Evolutionary conservation across 2,797 vertebrate species (phyloP), one percentile per base, ranked within the genome.

Genomic region (Trichosurus vulpecula): DNA sequence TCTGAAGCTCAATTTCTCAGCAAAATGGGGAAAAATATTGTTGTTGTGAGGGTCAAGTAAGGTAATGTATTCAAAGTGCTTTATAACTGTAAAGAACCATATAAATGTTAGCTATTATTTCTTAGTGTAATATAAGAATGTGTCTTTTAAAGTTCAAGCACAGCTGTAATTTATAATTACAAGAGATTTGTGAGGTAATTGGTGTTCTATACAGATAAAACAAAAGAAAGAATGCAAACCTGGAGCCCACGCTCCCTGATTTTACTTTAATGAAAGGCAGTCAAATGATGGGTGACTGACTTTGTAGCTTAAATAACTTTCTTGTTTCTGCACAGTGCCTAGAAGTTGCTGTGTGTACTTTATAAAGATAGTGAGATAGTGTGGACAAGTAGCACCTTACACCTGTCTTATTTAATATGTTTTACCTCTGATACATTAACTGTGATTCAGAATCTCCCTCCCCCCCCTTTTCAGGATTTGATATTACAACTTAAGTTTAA

Each of bases 231-330:
- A 54, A 96, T 94, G 90, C 54, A 58, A 96, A 97, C 66, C 94
- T 61, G 89, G 51, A 94, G 41, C 41, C 13, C 14, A 98, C 97
- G 94, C 97, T 98, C 97, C 97, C 94, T 98, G 97, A 98, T 98
- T 98, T 98, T 97, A 97, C 97, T 98, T 98, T 97, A 96, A 90
- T 96, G 97, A 98, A 98, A 98, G 97, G 54, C 95, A 98, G 97
- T 31, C 95, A 98, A 98, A 95, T 98, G 96, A 98, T 96, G 98
- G 96, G 95, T 97, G 97, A 98, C 94, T 98, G 96, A 98, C 98
- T 97, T 97, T 98, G 95, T 93, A 98, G 96, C 95, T 98, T 97
- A 98, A 97, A 96, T 97, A 97, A 97, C 94, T 97, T 97, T 96
- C 90, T 98, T 97, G 94, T 96, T 96, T 97, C 90, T 97, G 94